Conservation (phyloP, 2,113 vertebrate genomes). For the Scomber colias region DNA sequence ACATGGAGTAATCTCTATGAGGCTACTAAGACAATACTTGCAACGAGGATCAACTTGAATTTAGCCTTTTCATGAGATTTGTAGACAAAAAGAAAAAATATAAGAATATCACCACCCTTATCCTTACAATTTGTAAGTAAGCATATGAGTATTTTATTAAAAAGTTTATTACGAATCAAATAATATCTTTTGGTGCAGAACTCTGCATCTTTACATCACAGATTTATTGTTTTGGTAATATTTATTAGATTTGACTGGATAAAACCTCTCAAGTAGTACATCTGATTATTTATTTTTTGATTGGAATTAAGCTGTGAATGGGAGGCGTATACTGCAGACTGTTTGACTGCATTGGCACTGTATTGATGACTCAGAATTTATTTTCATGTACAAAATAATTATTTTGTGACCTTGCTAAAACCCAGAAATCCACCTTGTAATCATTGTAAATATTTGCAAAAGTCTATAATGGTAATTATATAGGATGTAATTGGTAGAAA, state of each 20-base stretch:
- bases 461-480: neutral
- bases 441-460: neutral
- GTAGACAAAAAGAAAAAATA: neutral
- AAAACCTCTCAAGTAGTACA: neutral
- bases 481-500: neutral
- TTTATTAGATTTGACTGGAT: neutral
- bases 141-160: neutral
- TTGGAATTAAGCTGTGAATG: neutral
- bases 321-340: neutral
- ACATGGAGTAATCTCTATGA: too few species aligned
- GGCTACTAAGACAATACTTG: too few species aligned
- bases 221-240: neutral
- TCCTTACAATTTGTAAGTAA: neutral
- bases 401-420: neutral
- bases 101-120: neutral
- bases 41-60: neutral
- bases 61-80: neutral
- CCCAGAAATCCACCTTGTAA: neutral
- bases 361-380: neutral
- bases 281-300: neutral
- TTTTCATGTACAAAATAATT: neutral
- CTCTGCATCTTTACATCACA: neutral
- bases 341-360: neutral
- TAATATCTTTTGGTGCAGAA: neutral
- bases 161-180: neutral